Base-by-base conservation (phyloP, 2,113 vertebrate genomes). In the Willisornis vidua region DNA sequence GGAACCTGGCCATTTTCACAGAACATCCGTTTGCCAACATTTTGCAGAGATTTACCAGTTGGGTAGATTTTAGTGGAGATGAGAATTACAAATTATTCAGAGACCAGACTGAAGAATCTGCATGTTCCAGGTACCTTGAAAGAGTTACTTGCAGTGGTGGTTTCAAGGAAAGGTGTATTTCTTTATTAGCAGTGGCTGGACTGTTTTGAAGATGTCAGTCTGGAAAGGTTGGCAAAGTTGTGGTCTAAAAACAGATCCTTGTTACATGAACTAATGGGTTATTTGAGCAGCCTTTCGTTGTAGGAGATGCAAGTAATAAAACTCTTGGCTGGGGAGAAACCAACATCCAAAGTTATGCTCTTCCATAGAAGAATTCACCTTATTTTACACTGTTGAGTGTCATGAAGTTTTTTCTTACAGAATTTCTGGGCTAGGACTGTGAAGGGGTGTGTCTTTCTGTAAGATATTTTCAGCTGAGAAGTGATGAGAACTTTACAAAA, bases 331-430 rank as follows among this genome's bases (percentile, higher is more conserved):
- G 20, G 26, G 33, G 14, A 52, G 41, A 61, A 66, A 63, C 6
- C 5, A 75, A 6, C 58, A 26, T 80, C 10, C 18, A 49, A 58
- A 16, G 12, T 15, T 25, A 14, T 84, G 25, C 8, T 39, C 4
- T 81, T 72, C 39, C 12, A 5, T 17, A 35, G 43, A n/a, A 22
- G 11, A 68, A 33, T 41, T 16, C 8, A 4, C n/a, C 48, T 59
- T 25, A 26, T 41, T 63, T 45, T 59, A 45, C 31, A 3, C 45
- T 57, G 33, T 23, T 4, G 67, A 54, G 25, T 45, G 46, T 39
- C 14, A 37, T 46, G 0, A 5, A 33, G 19, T 52, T 80, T 87
- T 79, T 58, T 20, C 14, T 4, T 29, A 15, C 0, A 1, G 7
- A 33, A 63, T 85, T 68, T 63, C 14, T 39, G 29, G 29, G 8